Evolutionary conservation across 2,888 invertebrate species (phyloP).

Genomic region (Elysia crispata): DNA sequence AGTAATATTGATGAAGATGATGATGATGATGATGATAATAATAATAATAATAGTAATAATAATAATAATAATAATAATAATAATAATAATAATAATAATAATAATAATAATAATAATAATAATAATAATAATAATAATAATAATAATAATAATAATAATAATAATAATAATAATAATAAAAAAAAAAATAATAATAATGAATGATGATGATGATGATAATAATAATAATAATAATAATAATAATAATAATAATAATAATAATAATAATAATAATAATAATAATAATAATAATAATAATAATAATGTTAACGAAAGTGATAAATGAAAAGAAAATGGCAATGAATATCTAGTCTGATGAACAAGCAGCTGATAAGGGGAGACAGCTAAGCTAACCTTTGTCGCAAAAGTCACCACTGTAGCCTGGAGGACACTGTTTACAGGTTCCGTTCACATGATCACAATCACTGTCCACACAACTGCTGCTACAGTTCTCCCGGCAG

Average conservation of each 20-base stretch:
- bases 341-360: no score
- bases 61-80: slow-evolving; percentile 6
- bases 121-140: slow-evolving; percentile 12
- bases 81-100: not conserved
- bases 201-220: slow-evolving; percentile 25
- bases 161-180: slow-evolving; percentile 16
- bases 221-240: no score
- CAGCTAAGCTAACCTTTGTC: slow-evolving; percentile 17
- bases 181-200: not conserved
- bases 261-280: no score
- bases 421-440: slow-evolving; percentile 33
- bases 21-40: slow-evolving; percentile 29
- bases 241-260: no score
- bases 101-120: slow-evolving; percentile 7
- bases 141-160: slow-evolving; percentile 10
- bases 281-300: no score
- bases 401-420: slow-evolving; percentile 19
- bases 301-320: not conserved
- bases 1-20: not conserved
- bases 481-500: slow-evolving; percentile 36
- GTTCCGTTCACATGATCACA: slow-evolving; percentile 43
- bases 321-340: no score
- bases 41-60: slow-evolving; percentile 34
- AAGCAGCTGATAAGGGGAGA: no score
- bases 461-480: not conserved